A percentile compares a stretch with the other conserved stretches of the same genome.
These are phyloP conservation scores for Alfaro cultratus DNA, from an alignment of 2,797 vertebrate species.

Conservation along the genomic window DNA sequence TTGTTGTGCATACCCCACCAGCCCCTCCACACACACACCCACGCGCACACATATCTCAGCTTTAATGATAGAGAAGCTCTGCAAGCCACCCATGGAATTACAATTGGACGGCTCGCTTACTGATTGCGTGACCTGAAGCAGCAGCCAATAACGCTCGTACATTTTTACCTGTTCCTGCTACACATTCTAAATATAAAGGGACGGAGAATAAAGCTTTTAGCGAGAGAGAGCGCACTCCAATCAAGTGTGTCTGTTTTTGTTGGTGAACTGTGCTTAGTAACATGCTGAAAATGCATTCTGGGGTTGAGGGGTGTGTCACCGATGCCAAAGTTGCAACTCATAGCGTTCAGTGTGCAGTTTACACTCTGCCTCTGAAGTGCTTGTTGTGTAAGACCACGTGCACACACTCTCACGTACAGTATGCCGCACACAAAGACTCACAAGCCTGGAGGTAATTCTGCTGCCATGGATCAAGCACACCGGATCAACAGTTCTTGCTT, in stretches of 20 bases:
- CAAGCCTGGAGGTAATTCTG: slow-evolving; percentile 31
- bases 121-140: slow-evolving; percentile 60
- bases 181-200: slow-evolving; percentile 72
- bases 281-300: slow-evolving; percentile 67
- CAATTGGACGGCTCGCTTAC: slow-evolving; percentile 54
- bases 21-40: background rate
- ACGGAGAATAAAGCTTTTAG: slow-evolving; percentile 75
- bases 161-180: slow-evolving; percentile 42
- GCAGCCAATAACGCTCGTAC: slow-evolving; percentile 59
- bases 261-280: slow-evolving; percentile 56
- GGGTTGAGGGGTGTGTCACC: slow-evolving; percentile 61
- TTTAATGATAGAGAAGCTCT: slow-evolving; percentile 65
- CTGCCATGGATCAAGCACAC: slow-evolving; percentile 32
- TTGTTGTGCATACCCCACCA: slow-evolving; percentile 35
- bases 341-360: slow-evolving; percentile 33
- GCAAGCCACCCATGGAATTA: slow-evolving; percentile 58
- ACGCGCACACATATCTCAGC: slow-evolving; percentile 32
- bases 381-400: slow-evolving; percentile 57
- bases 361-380: slow-evolving; percentile 31
- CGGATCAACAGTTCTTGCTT: slow-evolving; percentile 19
- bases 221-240: slow-evolving; percentile 69
- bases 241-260: slow-evolving; percentile 70
- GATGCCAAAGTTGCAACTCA: slow-evolving; percentile 55
- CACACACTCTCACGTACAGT: background rate
- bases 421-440: background rate